A percentile compares a stretch with the other conserved stretches of the same genome.
These are phyloP conservation scores for Ginglymostoma cirratum DNA, from an alignment of 2,113 vertebrate species.

Conservation along the genomic window DNA sequence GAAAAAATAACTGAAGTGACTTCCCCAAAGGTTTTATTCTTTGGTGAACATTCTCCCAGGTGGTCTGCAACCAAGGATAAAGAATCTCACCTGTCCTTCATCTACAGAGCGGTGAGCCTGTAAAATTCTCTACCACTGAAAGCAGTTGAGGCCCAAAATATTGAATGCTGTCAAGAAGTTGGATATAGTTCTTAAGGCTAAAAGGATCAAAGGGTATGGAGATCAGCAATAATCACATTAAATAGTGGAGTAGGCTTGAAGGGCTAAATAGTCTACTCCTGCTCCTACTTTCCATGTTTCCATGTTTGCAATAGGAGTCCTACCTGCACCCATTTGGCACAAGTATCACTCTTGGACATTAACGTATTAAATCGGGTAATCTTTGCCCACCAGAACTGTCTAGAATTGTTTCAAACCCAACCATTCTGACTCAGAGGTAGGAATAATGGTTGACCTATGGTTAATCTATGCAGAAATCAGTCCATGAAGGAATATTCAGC, in stretches of 20 bases:
- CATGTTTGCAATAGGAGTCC: not conserved
- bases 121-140: no score
- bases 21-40: not conserved
- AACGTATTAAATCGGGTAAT: not conserved
- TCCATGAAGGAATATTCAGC: not conserved
- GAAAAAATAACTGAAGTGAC: not conserved
- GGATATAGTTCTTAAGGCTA: no score
- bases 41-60: not conserved
- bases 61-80: no score
- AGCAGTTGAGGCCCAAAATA: no score
- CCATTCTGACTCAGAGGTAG: not conserved
- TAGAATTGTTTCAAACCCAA: not conserved
- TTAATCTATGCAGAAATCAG: not conserved
- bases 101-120: no score
- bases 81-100: no score
- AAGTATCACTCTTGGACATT: not conserved
- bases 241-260: no score
- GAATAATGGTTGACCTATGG: not conserved
- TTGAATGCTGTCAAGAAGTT: no score
- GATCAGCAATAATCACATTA: no score
- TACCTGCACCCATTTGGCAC: not conserved
- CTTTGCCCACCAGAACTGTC: not conserved
- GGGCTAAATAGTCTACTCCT: no score
- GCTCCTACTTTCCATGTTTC: no score
- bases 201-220: no score